These are phyloP conservation scores for Euura lappo DNA, from an alignment of 1,140 invertebrate genomes.

Conservation along the genomic window DNA sequence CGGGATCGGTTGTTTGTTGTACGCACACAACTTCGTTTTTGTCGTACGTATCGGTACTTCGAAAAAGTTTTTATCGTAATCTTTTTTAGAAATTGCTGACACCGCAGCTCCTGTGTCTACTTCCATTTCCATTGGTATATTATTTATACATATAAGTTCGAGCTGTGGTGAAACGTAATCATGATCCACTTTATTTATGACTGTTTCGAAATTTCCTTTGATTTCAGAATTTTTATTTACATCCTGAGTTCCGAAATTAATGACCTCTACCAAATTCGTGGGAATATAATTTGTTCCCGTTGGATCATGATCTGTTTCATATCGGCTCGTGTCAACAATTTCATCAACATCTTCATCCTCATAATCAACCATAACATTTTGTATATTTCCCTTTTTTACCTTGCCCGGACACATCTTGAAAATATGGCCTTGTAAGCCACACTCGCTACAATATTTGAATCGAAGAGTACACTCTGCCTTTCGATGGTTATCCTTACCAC, in stretches of 20 bases:
- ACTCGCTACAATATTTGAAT: neutral
- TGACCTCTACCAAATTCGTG: neutral
- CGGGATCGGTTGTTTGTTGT: too few species aligned
- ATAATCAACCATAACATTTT: neutral
- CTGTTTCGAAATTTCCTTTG: conserved; percentile 11
- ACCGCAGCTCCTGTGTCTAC: conserved; percentile 16
- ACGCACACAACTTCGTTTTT: conserved; percentile 3
- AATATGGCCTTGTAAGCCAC: neutral
- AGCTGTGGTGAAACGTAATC: too few species aligned
- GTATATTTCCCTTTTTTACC: neutral
- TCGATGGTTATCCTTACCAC: neutral
- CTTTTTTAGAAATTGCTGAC: conserved; percentile 13
- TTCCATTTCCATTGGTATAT: conserved; percentile 22
- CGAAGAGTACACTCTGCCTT: neutral
- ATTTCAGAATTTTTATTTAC: neutral
- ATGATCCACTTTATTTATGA: neutral
- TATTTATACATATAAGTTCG: neutral
- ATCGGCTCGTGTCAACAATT: neutral
- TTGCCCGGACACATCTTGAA: neutral
- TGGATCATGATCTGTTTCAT: neutral
- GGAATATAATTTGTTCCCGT: neutral
- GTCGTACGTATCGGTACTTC: conserved; percentile 12
- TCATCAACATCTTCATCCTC: neutral
- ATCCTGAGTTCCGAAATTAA: neutral
- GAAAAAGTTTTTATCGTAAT: conserved; percentile 10